Conservation (phyloP, 1,140 invertebrate genomes). For the Marisa cornuarietis region DNA sequence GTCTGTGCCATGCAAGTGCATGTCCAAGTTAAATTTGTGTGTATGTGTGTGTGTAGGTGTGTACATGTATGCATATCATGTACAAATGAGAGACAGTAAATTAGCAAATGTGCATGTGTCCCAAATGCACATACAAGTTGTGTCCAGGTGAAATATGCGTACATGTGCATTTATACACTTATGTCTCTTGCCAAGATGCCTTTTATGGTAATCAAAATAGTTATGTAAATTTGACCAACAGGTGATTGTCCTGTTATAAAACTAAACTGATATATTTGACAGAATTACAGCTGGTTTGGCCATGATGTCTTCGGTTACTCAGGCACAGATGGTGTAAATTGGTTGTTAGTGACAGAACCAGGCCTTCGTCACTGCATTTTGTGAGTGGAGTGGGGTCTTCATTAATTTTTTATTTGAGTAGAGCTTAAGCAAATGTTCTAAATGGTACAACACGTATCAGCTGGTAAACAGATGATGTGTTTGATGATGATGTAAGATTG, state of each 20-base stretch:
- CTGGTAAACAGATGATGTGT: too few relatives aligned
- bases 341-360: slow-evolving; percentile 37
- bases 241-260: too few relatives aligned
- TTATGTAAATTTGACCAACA: background rate
- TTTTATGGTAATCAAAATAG: background rate
- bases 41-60: background rate
- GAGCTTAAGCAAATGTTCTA: too few relatives aligned
- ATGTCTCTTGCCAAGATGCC: background rate
- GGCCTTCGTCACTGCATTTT: slow-evolving; percentile 39
- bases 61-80: too few relatives aligned
- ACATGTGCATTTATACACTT: background rate
- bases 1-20: too few relatives aligned
- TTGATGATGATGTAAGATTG: too few relatives aligned
- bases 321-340: background rate
- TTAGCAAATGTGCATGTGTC: too few relatives aligned
- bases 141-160: background rate
- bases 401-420: too few relatives aligned
- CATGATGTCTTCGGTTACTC: background rate
- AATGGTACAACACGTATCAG: too few relatives aligned
- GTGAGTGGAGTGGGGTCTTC: slow-evolving; percentile 25
- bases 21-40: background rate
- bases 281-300: slow-evolving; percentile 37
- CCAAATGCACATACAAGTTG: too few relatives aligned
- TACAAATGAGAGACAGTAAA: too few relatives aligned
- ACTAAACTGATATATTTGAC: background rate